A percentile compares a stretch with the other conserved stretches of the same genome.
Evolutionary conservation across 2,113 vertebrate species (phyloP).

Genomic region (Rostratula benghalensis): DNA sequence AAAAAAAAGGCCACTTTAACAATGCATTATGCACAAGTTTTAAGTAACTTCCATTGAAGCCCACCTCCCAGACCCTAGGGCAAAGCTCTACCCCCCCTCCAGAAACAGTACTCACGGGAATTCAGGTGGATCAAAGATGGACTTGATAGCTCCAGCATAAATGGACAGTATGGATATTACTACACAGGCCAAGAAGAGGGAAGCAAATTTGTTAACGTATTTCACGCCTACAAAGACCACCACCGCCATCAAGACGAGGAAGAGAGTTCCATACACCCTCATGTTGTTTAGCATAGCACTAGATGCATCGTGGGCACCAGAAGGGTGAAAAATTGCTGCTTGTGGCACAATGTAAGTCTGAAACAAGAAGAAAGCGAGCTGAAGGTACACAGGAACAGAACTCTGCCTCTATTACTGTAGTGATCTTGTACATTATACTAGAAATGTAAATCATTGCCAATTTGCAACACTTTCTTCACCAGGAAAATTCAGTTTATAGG

Average conservation of each 20-base stretch:
- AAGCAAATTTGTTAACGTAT: slow-evolving; percentile 98
- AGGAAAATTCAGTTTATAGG: background rate
- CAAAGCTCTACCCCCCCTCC: background rate
- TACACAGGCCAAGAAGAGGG: slow-evolving; percentile 95
- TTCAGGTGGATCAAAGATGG: slow-evolving; percentile 89
- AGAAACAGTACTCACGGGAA: slow-evolving; percentile 86
- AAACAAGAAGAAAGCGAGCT: slow-evolving; percentile 51
- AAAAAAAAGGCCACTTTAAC: background rate
- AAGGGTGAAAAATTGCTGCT: slow-evolving; percentile 89
- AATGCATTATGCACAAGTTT: background rate
- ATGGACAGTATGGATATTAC: slow-evolving; percentile 97
- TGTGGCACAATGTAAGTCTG: slow-evolving; percentile 94
- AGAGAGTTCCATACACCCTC: slow-evolving; percentile 93
- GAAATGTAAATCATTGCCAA: background rate
- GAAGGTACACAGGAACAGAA: background rate
- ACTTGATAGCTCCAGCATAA: slow-evolving; percentile 94
- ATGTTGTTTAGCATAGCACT: slow-evolving; percentile 93
- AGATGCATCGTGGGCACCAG: slow-evolving; percentile 79
- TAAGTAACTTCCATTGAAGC: background rate
- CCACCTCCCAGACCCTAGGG: background rate
- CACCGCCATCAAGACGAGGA: slow-evolving; percentile 92
- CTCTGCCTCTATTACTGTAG: background rate
- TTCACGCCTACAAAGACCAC: slow-evolving; percentile 98
- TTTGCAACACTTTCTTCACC: background rate
- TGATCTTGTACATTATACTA: too few species aligned